Conservation (phyloP, 1,140 invertebrate genomes). For the Drosophila guanche region DNA sequence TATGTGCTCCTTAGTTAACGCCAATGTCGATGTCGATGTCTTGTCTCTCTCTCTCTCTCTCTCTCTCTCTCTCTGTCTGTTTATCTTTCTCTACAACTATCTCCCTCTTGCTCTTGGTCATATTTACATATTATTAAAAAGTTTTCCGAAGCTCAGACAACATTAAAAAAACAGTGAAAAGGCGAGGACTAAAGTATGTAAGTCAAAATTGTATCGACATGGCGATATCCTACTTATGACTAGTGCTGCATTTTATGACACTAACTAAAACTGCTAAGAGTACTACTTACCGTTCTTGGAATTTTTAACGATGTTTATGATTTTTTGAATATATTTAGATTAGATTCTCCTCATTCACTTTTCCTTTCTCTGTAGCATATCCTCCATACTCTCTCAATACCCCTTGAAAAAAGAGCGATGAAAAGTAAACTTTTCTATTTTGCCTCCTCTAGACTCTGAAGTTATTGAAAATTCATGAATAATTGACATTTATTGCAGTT, state of each 20-base stretch:
- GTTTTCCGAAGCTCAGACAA: conserved; percentile 58
- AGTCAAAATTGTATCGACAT: too few relatives aligned
- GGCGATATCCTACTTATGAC: too few relatives aligned
- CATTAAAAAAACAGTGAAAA: conserved; percentile 4
- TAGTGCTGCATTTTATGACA: too few relatives aligned
- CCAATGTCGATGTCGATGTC: conserved; percentile 29
- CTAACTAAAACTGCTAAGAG: too few relatives aligned
- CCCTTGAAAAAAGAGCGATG: conserved; percentile 8
- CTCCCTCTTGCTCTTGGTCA: conserved; percentile 44
- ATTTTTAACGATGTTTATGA: too few relatives aligned
- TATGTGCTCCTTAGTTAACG: conserved; percentile 76
- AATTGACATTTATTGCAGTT: conserved; percentile 82
- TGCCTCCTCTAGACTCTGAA: conserved; percentile 46
- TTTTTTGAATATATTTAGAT: too few relatives aligned
- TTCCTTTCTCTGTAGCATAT: too few relatives aligned
- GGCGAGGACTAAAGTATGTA: too few relatives aligned
- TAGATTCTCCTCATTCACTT: too few relatives aligned
- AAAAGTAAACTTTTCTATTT: conserved; percentile 71
- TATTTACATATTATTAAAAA: conserved; percentile 82
- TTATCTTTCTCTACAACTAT: conserved; percentile 11
- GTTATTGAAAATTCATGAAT: conserved; percentile 81
- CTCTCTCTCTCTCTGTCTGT: background rate
- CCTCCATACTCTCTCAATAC: too few relatives aligned
- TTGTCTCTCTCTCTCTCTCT: conserved; percentile 7
- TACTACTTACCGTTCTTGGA: too few relatives aligned